Evolutionary conservation across 2,888 invertebrate genomes (phyloP), one percentile per base, ranked within the genome.

Genomic region (Hypomecis punctinalis): DNA sequence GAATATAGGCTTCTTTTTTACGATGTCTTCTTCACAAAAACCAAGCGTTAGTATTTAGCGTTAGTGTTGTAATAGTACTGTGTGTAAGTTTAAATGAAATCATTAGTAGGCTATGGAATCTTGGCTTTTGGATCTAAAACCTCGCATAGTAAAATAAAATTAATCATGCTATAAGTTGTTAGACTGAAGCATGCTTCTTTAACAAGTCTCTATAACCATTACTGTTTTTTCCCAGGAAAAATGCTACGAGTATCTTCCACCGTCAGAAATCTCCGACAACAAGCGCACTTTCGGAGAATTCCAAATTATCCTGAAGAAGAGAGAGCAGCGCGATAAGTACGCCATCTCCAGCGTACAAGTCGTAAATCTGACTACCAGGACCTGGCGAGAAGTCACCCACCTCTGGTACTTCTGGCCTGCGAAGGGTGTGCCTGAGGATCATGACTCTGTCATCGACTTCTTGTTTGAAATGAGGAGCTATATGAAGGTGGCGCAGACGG

Each of bases 361-460:
- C 2, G 97, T 97, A 93, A 97, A 97, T 85, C 91, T 96, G 86
- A 94, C 95, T 71, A 96, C 96, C 51, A 97, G 97, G 84, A 96
- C 96, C 67, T 96, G 97, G 94, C 91, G 98, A 48, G 98, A 98
- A 85, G 94, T 98, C 60, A 97, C 96, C 0, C 98, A 98, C 81
- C 95, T 98, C 79, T 98, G 98, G 98, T 98, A 97, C 91, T 95
- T 97, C 80, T 99, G 98, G 98, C 98, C 98, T 0, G 94, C 95
- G n/a, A 95, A 96, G 69, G 98, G 98, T 0, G 96, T 97, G 0
- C 98, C 98, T 1, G 94, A 94, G 6, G 98, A 98, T 78, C 96
- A 96, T 57, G 95, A 96, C 57, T 96, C 97, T 0, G 93, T 98
- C 52, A 96, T 98, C 53, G 97, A 97, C 58, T 97, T 98, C 90